Evolutionary conservation across 2,888 invertebrate species (phyloP).

Genomic region (Chloroclystis v-ata): DNA sequence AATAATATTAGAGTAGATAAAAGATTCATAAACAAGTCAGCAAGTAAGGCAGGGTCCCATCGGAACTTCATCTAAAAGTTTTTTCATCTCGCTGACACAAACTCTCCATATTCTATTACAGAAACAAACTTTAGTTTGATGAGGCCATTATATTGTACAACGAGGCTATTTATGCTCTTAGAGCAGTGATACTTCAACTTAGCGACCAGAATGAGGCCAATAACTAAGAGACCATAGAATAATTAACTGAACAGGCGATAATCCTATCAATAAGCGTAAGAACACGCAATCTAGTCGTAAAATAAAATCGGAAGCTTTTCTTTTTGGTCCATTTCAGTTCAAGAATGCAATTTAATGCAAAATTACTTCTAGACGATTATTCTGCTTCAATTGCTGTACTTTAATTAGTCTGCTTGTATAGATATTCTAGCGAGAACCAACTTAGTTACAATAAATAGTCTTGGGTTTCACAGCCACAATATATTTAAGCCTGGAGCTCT

Average conservation of each 20-base stretch:
- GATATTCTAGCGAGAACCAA: slow-evolving; percentile 9
- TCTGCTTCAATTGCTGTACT: too few species aligned
- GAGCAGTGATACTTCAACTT: background rate
- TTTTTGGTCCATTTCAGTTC: background rate
- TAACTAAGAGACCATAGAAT: background rate
- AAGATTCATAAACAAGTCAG: slow-evolving; percentile 1
- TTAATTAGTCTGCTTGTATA: background rate
- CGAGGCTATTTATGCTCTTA: background rate
- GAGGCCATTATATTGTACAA: slow-evolving; percentile 4
- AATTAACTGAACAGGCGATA: background rate
- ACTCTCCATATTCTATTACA: slow-evolving; percentile 12
- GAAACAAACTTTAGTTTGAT: slow-evolving; percentile 1
- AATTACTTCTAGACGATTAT: too few species aligned
- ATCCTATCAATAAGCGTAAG: background rate
- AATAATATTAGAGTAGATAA: too few species aligned
- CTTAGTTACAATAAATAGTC: slow-evolving; percentile 14
- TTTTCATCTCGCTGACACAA: slow-evolving; percentile 14
- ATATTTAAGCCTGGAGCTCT: slow-evolving; percentile 40
- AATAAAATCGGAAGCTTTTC: background rate
- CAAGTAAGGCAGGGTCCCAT: slow-evolving; percentile 10
- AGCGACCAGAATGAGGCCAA: background rate
- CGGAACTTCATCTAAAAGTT: slow-evolving; percentile 12
- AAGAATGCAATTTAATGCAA: too few species aligned
- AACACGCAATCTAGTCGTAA: background rate
- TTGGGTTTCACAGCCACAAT: slow-evolving; percentile 22